phyloP scores from a whole-genome alignment of 2,113 vertebrate species.

The Castor canadensis region DNA sequence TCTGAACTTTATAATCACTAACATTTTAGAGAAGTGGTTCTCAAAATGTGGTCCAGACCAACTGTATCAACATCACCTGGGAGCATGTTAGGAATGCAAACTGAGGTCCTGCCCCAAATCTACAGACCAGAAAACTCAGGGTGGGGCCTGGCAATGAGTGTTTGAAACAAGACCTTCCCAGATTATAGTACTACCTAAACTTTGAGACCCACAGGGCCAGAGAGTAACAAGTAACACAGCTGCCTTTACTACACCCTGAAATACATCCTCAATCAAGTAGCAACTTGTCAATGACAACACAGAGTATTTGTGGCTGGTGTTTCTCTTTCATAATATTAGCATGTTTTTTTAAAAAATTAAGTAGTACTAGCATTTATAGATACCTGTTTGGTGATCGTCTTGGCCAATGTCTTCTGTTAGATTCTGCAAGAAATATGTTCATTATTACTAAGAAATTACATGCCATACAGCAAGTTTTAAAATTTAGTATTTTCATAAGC shows the following conservation, averaged over 20 bases:
- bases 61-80: background rate
- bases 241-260: background rate
- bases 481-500: slow-evolving; percentile 54
- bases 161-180: background rate
- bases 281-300: background rate
- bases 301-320: background rate
- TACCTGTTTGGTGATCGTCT: slow-evolving; percentile 97
- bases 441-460: slow-evolving; percentile 72
- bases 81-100: background rate
- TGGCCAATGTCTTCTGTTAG: slow-evolving; percentile 97
- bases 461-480: background rate
- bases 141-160: background rate
- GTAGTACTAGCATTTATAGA: slow-evolving; percentile 50
- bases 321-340: background rate
- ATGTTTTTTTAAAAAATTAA: slow-evolving; percentile 42
- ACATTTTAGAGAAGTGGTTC: background rate
- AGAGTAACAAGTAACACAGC: background rate
- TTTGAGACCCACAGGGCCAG: background rate
- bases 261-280: slow-evolving; percentile 27
- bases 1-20: background rate
- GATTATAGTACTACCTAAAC: background rate
- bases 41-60: background rate
- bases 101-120: background rate
- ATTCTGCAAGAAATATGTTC: slow-evolving; percentile 88
- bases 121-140: background rate